Evolutionary conservation across 2,113 vertebrate species (phyloP).

Genomic region (Stegastes partitus): DNA sequence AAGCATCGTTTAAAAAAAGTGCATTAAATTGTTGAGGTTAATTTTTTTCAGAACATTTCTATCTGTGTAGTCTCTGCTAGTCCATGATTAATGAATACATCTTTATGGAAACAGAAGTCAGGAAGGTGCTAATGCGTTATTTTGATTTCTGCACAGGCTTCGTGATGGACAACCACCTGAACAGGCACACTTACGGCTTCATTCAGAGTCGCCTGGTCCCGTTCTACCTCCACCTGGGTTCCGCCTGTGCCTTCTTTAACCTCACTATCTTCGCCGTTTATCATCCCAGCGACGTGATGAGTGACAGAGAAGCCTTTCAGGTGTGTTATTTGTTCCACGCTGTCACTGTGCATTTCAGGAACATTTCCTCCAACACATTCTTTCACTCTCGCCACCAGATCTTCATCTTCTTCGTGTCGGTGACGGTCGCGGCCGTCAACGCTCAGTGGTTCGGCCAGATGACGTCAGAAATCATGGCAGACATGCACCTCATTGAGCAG

Average conservation of each 20-base stretch:
- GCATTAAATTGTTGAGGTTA: background rate
- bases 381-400: constrained; percentile 64
- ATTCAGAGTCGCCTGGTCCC: constrained; percentile 88
- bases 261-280: constrained; percentile 85
- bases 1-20: background rate
- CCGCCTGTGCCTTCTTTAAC: constrained; percentile 88
- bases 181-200: constrained; percentile 86
- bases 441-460: constrained; percentile 87
- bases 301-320: constrained; percentile 83
- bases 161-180: constrained; percentile 87
- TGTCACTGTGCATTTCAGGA: background rate
- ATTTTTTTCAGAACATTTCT: background rate
- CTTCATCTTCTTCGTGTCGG: constrained; percentile 86
- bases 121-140: background rate
- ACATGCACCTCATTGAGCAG: constrained; percentile 86
- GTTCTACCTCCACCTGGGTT: constrained; percentile 87
- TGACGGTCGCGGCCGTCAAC: constrained; percentile 85
- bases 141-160: constrained; percentile 75
- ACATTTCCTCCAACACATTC: background rate
- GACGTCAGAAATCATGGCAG: constrained; percentile 83
- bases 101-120: background rate
- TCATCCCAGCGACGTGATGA: constrained; percentile 84
- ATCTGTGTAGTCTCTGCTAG: background rate
- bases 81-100: background rate
- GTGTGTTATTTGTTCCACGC: constrained; percentile 51